phyloP scores from a whole-genome alignment of 2,888 invertebrate species.

The Clanis bilineata region DNA sequence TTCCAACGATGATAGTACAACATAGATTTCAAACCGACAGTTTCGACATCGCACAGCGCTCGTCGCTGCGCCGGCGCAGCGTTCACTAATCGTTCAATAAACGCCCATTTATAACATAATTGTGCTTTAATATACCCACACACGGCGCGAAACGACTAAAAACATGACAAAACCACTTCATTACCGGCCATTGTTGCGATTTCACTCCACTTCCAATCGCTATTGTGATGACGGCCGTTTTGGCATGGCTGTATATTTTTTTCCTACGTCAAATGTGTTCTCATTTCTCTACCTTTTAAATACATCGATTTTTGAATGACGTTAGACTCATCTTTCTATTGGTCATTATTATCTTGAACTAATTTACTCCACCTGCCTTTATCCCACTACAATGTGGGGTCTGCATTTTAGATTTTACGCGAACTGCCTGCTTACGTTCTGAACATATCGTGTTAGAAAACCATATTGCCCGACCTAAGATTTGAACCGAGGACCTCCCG shows the following conservation, averaged over 20 bases:
- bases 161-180: conserved; percentile 70
- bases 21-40: conserved; percentile 41
- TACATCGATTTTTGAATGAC: conserved; percentile 14
- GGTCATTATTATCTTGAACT: too few species aligned
- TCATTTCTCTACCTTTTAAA: too few species aligned
- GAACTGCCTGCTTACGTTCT: too few species aligned
- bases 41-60: conserved; percentile 40
- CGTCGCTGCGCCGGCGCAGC: conserved; percentile 33
- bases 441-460: too few species aligned
- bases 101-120: conserved; percentile 73
- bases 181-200: conserved; percentile 60
- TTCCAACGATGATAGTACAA: conserved; percentile 25
- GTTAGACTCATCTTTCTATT: not conserved
- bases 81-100: conserved; percentile 70
- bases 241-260: conserved; percentile 31
- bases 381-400: too few species aligned
- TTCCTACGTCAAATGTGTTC: conserved; percentile 27
- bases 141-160: conserved; percentile 47
- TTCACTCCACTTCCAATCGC: conserved; percentile 63
- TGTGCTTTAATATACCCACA: conserved; percentile 72
- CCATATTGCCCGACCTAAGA: too few species aligned
- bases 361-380: too few species aligned
- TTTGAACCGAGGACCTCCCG: too few species aligned
- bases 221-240: conserved; percentile 45
- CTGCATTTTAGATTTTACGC: too few species aligned